Conservation (phyloP, 2,113 vertebrate species). For the Pelvicachromis taeniatus region DNA sequence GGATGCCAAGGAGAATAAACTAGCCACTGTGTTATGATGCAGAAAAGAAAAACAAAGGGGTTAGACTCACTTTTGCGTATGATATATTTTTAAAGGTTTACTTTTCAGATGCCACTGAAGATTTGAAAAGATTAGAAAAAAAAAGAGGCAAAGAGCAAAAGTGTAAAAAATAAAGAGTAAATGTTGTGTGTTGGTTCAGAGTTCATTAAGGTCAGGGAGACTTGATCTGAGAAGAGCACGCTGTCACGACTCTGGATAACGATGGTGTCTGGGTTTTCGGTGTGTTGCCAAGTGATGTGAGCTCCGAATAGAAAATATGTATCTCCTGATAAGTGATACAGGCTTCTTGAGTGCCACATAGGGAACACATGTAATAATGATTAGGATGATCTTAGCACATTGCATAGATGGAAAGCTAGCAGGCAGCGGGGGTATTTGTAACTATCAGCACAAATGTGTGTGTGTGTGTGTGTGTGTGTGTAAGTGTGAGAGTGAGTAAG, state of each 20-base stretch:
- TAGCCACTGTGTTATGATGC: neutral
- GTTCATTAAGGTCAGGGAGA: conserved; percentile 2
- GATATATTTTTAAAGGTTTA: neutral
- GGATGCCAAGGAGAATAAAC: neutral
- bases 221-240: neutral
- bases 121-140: neutral
- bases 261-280: conserved; percentile 2
- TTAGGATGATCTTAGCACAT: conserved; percentile 25
- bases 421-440: neutral
- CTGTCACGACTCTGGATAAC: conserved; percentile 2
- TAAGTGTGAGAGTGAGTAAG: neutral
- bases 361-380: conserved; percentile 42
- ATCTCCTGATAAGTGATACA: conserved; percentile 44
- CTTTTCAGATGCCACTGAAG: neutral
- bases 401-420: conserved; percentile 30
- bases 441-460: neutral
- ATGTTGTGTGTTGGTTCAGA: neutral
- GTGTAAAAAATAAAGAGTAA: neutral
- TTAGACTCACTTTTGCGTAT: neutral
- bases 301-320: conserved; percentile 19
- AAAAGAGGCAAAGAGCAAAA: neutral
- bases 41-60: neutral
- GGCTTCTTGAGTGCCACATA: conserved; percentile 22
- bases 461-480: neutral
- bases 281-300: conserved; percentile 1